Evolutionary conservation across 2,888 invertebrate species (phyloP), one percentile per base, ranked within the genome.

Genomic region (Prenolepis imparis): DNA sequence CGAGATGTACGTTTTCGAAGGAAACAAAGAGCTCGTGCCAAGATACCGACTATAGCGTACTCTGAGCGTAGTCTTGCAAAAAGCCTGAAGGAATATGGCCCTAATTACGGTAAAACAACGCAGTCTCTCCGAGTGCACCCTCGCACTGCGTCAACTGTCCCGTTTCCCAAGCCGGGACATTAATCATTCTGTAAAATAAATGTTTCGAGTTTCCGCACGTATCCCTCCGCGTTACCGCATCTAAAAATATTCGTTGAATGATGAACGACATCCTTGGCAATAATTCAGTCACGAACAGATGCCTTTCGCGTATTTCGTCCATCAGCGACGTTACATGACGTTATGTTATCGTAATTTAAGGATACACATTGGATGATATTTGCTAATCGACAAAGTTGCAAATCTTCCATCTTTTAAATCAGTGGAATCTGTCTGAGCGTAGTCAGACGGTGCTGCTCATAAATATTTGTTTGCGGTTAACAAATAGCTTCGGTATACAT

Each of bases 71-170:
- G 82, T 84, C 88, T 89, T 86, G 84, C 89, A 92, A 93, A 92
- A 93, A 92, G 88, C 44, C 89, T 91, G 87, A 93, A 92, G 48
- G 92, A 92, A 92, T 92, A 91, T 92, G 91, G 90, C 91, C 92
- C 92, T 93, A 93, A 93, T 93, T 93, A 92, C 93, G 84, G 92
- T 92, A 93, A 93, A 93, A 93, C 92, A 93, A 90, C 90, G 89
- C 90, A 90, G 91, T 90, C 90, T 91, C 91, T 81, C 28, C 28
- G 90, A 92, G 90, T 90, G 87, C 88, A 87, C 72, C 89, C 88
- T 91, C 89, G 92, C 93, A 91, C 91, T 92, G 91, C 92, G 92
- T 91, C 92, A 92, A 90, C 91, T 90, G 89, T 89, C 86, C 90
- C 84, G 86, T 87, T 90, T 86, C 83, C 87, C 86, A 85, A 84